Percentiles rank a stretch among this genome's conserved stretches.
Evolutionary conservation across 2,888 invertebrate species (phyloP).

Genomic region (Meloe dianella): DNA sequence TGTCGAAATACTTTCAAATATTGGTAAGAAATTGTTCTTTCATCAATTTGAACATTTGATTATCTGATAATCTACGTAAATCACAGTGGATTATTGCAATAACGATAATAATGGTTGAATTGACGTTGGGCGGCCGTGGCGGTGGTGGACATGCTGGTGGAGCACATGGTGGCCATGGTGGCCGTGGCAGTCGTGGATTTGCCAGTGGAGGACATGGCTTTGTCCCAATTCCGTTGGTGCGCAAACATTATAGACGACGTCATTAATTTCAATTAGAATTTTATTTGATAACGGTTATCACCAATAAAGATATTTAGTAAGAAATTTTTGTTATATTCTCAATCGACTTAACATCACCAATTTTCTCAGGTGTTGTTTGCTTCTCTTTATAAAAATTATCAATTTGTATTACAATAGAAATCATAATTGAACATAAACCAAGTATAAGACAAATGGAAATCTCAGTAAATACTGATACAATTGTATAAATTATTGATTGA

Average conservation of each 20-base stretch:
- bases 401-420: background rate
- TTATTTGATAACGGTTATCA: background rate
- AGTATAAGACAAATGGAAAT: background rate
- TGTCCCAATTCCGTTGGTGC: too few species aligned
- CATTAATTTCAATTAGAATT: background rate
- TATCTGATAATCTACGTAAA: background rate
- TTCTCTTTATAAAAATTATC: background rate
- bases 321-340: background rate
- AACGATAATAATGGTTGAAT: background rate
- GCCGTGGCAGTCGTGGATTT: conserved; percentile 15
- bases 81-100: background rate
- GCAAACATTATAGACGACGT: background rate
- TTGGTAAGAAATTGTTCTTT: background rate
- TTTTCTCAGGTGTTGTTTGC: background rate
- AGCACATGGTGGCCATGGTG: background rate
- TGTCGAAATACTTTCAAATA: background rate
- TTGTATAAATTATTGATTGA: background rate
- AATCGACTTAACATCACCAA: background rate
- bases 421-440: background rate
- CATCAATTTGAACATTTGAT: background rate
- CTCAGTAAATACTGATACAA: background rate
- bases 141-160: conserved; percentile 7
- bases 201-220: conserved; percentile 4
- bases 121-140: background rate
- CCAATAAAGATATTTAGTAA: too few species aligned